Percentiles rank a stretch among this genome's conserved stretches.
Evolutionary conservation across 1,140 invertebrate species (phyloP).

Genomic region (Littorina saxatilis): DNA sequence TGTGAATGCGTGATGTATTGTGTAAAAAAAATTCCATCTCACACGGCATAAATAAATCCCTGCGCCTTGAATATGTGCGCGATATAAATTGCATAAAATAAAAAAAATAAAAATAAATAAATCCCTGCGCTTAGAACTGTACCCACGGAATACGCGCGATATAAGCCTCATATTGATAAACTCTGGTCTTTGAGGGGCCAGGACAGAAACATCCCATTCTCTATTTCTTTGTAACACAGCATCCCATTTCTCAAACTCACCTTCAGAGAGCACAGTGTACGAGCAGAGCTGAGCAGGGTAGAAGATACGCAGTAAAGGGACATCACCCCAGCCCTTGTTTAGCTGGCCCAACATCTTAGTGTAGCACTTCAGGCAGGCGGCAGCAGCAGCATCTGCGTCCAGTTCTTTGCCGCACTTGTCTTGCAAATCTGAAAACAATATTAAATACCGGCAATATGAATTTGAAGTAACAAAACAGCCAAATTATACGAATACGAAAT

Average conservation of each 20-base stretch:
- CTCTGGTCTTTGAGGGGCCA: no score
- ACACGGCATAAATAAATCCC: no score
- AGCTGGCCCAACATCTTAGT: not conserved
- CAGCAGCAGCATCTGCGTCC: not conserved
- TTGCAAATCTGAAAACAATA: not conserved
- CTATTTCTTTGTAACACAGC: no score
- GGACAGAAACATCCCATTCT: no score
- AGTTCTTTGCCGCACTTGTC: not conserved
- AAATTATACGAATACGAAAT: not conserved
- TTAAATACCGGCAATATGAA: not conserved
- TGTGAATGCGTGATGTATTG: no score
- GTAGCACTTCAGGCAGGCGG: constrained; percentile 22
- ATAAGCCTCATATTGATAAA: no score
- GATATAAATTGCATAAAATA: not conserved
- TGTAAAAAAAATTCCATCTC: no score
- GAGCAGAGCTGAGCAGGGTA: not conserved
- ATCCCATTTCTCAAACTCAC: no score
- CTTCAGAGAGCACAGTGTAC: not conserved
- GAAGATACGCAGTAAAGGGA: constrained; percentile 36
- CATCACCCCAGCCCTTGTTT: constrained; percentile 20
- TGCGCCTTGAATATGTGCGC: no score
- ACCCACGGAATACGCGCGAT: no score
- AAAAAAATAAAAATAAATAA: not conserved
- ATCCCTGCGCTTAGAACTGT: no score
- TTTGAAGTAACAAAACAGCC: not conserved